Evolutionary conservation across 2,888 invertebrate species (phyloP).

Genomic region (Atrina japonica): DNA sequence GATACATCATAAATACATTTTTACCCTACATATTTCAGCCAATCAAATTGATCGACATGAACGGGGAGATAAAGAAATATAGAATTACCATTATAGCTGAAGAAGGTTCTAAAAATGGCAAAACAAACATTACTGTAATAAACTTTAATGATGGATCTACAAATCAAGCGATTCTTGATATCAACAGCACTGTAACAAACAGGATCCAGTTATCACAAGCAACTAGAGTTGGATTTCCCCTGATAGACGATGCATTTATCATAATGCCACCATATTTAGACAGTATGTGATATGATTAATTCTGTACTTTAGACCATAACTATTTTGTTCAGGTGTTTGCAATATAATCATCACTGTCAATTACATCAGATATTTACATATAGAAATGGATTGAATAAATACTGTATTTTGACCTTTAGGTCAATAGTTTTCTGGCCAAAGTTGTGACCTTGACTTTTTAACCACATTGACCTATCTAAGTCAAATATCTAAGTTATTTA

Average conservation of each 20-base stretch:
- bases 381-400: too few species aligned
- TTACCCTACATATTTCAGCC: not conserved
- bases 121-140: not conserved
- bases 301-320: too few species aligned
- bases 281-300: not conserved
- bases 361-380: not conserved
- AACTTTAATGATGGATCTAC: not conserved
- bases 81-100: not conserved
- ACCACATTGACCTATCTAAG: too few species aligned
- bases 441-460: too few species aligned
- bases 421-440: too few species aligned
- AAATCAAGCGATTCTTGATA: not conserved
- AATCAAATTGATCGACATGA: not conserved
- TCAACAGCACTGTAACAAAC: not conserved
- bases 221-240: slow-evolving; percentile 1
- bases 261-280: not conserved
- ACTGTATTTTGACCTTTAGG: too few species aligned
- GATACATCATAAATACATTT: too few species aligned
- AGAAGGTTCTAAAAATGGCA: not conserved
- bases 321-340: too few species aligned
- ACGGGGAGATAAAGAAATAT: slow-evolving; percentile 17
- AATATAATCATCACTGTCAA: not conserved
- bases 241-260: slow-evolving; percentile 2
- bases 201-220: slow-evolving; percentile 1
- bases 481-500: too few species aligned